Evolutionary conservation across 2,113 vertebrate genomes (phyloP).

Genomic region (Campylorhamphus procurvoides): DNA sequence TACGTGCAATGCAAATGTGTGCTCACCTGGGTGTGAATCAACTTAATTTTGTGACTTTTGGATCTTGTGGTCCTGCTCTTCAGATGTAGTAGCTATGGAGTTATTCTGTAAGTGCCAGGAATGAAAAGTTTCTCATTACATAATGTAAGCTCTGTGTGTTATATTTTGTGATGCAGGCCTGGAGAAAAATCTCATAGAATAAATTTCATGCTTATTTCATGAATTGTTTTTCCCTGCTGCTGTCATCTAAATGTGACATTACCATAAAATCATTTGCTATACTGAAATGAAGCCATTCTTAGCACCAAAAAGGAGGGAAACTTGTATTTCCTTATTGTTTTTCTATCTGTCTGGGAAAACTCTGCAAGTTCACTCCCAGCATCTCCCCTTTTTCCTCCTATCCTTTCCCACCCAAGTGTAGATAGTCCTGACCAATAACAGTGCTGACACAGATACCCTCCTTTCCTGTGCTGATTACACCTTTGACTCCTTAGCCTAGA

Average conservation of each 20-base stretch:
- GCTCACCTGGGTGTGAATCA: not conserved
- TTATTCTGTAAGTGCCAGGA: slow-evolving; percentile 11
- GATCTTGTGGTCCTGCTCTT: slow-evolving; percentile 8
- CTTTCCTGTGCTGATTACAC: slow-evolving; percentile 44
- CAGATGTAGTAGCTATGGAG: not conserved
- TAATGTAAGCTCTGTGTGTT: slow-evolving; percentile 5
- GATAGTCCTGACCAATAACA: slow-evolving; percentile 9
- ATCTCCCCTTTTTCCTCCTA: not conserved
- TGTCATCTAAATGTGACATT: not conserved
- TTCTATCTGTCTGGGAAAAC: slow-evolving; percentile 28
- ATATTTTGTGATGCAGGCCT: slow-evolving; percentile 7
- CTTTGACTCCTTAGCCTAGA: not conserved
- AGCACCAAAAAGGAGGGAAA: not conserved
- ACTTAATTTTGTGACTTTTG: slow-evolving; percentile 8
- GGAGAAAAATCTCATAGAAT: slow-evolving; percentile 33
- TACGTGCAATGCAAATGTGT: not conserved
- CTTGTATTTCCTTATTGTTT: not conserved
- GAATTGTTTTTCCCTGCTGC: not conserved
- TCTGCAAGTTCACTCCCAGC: slow-evolving; percentile 7
- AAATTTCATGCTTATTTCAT: slow-evolving; percentile 16
- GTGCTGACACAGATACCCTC: not conserved
- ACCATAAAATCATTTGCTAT: not conserved
- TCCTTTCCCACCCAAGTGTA: slow-evolving; percentile 2
- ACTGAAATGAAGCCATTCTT: not conserved
- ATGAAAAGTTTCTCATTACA: slow-evolving; percentile 12